Base-by-base conservation (phyloP, 1,140 invertebrate species). In the Orussus abietinus region DNA sequence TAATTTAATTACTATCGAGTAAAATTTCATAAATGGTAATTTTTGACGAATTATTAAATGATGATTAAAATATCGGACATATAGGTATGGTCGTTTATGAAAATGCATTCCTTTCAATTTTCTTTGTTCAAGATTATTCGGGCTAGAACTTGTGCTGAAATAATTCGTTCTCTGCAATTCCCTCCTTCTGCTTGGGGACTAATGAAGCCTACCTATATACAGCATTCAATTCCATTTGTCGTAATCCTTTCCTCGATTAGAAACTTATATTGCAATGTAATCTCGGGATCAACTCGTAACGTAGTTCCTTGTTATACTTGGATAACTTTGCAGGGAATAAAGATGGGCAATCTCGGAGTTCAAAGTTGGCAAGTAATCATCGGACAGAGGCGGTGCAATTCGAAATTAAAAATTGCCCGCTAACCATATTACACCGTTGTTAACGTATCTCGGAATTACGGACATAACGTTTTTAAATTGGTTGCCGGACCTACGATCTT, bases 241-340 rank as follows among this genome's bases (percentile, higher is more conserved):
- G 22, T 7, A 7, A 25, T 25, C 22, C n/a, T 25, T 25, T 25
- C 22, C n/a, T n/a, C 22, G 22, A 25, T 25, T n/a, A 25, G 22
- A 25, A 25, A 25, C 22, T 25, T n/a, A n/a, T 25, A 25, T n/a
- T n/a, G 22, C 22, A 25, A 25, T 25, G n/a, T 25, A 25, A 25
- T 25, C 22, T n/a, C 22, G 22, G 22, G 22, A 7, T 25, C n/a
- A 25, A 25, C 22, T n/a, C 22, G 6, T 25, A 6, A n/a, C 6
- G n/a, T 25, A 25, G 22, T 25, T 25, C 22, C 6, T 25, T 25
- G 22, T 25, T 25, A n/a, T 25, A 25, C 22, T 25, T 25, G 6
- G 22, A n/a, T n/a, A n/a, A n/a, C n/a, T n/a, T n/a, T n/a, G n/a
- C n/a, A n/a, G n/a, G n/a, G n/a, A n/a, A n/a, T n/a, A n/a, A n/a